Percentiles rank a stretch among this genome's conserved stretches.
Conservation (phyloP, 1,140 invertebrate genomes). For the Xylocopa sonorina region DNA sequence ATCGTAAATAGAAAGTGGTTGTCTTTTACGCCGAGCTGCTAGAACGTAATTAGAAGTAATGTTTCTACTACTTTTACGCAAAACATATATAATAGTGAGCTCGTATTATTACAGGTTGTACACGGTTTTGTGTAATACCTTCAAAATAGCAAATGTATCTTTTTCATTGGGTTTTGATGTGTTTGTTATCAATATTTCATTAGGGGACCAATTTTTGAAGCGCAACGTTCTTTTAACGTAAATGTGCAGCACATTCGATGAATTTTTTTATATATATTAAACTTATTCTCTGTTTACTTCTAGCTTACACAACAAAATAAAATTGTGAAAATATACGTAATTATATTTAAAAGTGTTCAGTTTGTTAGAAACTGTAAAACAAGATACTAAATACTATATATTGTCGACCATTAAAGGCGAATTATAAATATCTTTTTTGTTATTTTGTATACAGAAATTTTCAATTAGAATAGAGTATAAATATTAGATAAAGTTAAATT, state of each 20-base stretch:
- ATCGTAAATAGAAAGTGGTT: conserved; percentile 28
- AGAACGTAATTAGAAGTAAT: conserved; percentile 19
- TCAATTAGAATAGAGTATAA: background rate
- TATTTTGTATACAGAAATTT: background rate
- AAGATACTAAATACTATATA: background rate
- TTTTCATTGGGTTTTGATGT: background rate
- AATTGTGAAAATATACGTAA: background rate
- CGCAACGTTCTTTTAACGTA: background rate
- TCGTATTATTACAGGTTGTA: background rate
- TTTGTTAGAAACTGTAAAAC: background rate
- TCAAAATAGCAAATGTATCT: background rate
- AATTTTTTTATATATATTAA: background rate
- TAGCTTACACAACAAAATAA: background rate
- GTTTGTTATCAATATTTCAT: background rate
- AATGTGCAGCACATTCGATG: no score
- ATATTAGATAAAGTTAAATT: conserved; percentile 12
- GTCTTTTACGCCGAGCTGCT: background rate
- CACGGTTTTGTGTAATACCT: background rate
- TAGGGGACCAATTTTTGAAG: background rate
- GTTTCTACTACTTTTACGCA: background rate
- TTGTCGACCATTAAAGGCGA: background rate
- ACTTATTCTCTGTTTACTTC: conserved; percentile 6
- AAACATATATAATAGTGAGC: background rate
- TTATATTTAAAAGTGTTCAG: background rate
- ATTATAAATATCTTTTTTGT: background rate